Evolutionary conservation across 2,113 vertebrate genomes (phyloP).

Genomic region (Alexandromys fortis): DNA sequence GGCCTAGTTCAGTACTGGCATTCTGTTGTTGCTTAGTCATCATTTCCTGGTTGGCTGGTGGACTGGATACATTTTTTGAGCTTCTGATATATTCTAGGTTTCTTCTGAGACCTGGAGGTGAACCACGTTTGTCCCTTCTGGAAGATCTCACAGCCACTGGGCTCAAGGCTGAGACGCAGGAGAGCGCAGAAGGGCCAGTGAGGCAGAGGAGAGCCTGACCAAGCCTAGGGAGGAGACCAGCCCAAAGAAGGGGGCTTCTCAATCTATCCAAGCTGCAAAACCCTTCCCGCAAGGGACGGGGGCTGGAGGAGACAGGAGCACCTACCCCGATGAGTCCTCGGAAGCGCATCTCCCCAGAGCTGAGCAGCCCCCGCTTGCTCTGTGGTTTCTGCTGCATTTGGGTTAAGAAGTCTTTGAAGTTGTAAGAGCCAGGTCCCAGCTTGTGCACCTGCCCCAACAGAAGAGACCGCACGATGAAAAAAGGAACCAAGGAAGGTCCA

Average conservation of each 20-base stretch:
- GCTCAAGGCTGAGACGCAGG: background rate
- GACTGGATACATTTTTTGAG: background rate
- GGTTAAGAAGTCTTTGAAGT: conserved; percentile 83
- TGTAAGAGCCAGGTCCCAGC: conserved; percentile 85
- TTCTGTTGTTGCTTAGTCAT: background rate
- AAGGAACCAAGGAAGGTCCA: background rate
- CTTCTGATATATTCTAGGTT: background rate
- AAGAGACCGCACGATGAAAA: background rate
- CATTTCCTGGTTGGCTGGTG: background rate
- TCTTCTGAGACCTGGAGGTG: background rate
- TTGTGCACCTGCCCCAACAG: conserved; percentile 76
- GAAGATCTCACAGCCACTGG: background rate
- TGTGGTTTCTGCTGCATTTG: conserved; percentile 76
- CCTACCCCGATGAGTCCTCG: conserved; percentile 75
- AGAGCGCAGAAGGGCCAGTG: background rate
- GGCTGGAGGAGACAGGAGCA: background rate
- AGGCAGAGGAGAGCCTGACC: background rate
- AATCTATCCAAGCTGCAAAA: background rate
- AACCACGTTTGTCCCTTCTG: background rate
- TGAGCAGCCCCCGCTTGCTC: conserved; percentile 83
- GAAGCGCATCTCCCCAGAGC: conserved; percentile 83
- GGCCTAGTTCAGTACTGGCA: background rate
- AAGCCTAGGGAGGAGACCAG: background rate
- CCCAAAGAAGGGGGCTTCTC: fast-evolving
- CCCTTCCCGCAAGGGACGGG: background rate